Evolutionary conservation across 2,888 invertebrate genomes (phyloP), one percentile per base, ranked within the genome.

Genomic region (Cremastinae sp.): DNA sequence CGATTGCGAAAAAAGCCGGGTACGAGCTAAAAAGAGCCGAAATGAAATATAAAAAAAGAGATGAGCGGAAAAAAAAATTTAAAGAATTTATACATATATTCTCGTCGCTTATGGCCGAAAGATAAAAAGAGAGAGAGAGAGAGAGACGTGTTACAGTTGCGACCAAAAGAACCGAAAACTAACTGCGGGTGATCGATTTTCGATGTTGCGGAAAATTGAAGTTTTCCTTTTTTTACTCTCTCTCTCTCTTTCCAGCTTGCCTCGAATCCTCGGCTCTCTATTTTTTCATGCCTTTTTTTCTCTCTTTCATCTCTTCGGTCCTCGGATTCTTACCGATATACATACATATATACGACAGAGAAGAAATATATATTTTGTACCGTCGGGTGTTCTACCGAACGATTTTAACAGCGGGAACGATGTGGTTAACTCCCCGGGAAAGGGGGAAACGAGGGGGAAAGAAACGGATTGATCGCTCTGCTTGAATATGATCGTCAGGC

Each of bases 171-270:
- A n/a, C 41, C 56, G 79, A 76, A 77, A 82, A 82, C 82, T 79
- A 81, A 74, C 81, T 79, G 74, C 79, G 77, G 78, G 79, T 79
- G 81, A 81, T 78, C 79, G 81, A 80, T 79, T 83, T 80, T 80
- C 82, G 79, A 82, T 84, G 83, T 83, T 83, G 81, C 80, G 80
- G 82, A 84, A 85, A 85, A 86, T 85, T 85, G 81, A 65, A 76
- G 76, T 72, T 49, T 69, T 49, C 12, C 36, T 9, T 49, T 20
- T 36, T 54, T 54, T 70, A 34, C 36, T 47, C 47, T 59, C 10
- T 14, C 8, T 62, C 28, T 34, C 45, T 16, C 18, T 45, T 16
- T 18, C 41, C 34, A n/a, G n/a, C n/a, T n/a, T n/a, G n/a, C n/a
- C 58, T 51, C 34, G 12, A 14, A 20, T 20, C 20, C 12, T 10